Evolutionary conservation across 2,797 vertebrate species (phyloP), one percentile per base, ranked within the genome.

Genomic region (Manis crassicaudata): DNA sequence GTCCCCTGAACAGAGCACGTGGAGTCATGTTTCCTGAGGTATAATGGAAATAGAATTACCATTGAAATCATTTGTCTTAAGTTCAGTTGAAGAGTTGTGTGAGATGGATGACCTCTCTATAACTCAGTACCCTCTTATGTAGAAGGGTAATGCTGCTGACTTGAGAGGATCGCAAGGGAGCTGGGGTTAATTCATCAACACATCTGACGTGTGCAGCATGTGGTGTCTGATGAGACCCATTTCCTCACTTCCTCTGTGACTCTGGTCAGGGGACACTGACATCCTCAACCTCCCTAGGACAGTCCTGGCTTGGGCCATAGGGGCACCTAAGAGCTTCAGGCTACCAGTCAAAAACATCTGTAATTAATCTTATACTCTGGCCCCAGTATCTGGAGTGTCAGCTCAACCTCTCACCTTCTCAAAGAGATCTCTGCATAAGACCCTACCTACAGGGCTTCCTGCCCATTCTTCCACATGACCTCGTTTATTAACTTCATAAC

Each of bases 41-140:
- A 20, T 62, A 72, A 76, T 23, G 32, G 56, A 94, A 67, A 75
- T 13, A 56, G 70, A 90, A 62, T 63, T 63, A 50, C 70, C 67
- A 70, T 70, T 92, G 21, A 54, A 92, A 84, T 83, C 52, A 32
- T 75, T 75, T 90, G n/a, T 21, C 72, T 46, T 85, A 40, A 65
- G 50, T 72, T 88, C 50, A 81, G 11, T 72, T 52, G 50, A 70
- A 68, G n/a, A 89, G 23, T 29, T 77, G 12, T 29, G 17, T 40
- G 46, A 76, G 54, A 75, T 40, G 72, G 27, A 43, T 58, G 68
- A 68, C 12, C 13, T 63, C 54, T 72, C 50, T n/a, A 32, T 4
- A 40, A 25, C 40, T 84, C 25, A 54, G 12, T 18, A 7, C 75
- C 73, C 43, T 81, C 40, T 5, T 18, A 35, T 0, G 3, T 52